Evolutionary conservation across 2,888 invertebrate genomes (phyloP).

Genomic region (Onchidella celtica): DNA sequence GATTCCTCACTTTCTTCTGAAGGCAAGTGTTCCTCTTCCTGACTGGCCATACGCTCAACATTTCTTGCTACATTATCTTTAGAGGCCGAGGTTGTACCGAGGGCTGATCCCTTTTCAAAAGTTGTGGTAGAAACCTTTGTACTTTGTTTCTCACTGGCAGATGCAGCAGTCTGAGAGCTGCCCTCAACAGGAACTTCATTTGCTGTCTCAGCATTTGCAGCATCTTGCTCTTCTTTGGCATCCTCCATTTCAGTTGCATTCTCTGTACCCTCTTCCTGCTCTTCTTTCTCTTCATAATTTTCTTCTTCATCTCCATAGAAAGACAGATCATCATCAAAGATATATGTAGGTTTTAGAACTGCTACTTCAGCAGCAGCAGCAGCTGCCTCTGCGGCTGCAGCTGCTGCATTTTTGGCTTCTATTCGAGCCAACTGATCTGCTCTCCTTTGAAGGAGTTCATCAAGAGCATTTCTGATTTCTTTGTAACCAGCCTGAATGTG

Average conservation of each 20-base stretch:
- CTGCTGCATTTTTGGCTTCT: constrained; percentile 31
- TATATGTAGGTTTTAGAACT: background rate
- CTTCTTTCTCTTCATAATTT: background rate
- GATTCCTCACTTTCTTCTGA: constrained; percentile 14
- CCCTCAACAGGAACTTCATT: background rate
- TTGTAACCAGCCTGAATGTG: constrained; percentile 71
- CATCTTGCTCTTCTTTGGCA: constrained; percentile 4
- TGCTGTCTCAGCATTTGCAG: background rate
- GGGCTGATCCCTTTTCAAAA: background rate
- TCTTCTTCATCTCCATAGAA: constrained; percentile 75
- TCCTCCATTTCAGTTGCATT: background rate
- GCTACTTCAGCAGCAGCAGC: background rate
- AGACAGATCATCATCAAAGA: constrained; percentile 11
- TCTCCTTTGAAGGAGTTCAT: constrained; percentile 59
- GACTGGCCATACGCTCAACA: constrained; percentile 18
- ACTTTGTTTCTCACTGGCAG: too few relatives aligned
- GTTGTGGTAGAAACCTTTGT: background rate
- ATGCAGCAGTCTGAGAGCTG: too few relatives aligned
- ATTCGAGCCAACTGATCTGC: constrained; percentile 27
- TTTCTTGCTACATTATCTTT: constrained; percentile 28
- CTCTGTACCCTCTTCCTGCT: background rate
- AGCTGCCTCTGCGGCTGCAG: background rate
- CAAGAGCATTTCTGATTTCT: constrained; percentile 68
- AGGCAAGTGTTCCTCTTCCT: background rate
- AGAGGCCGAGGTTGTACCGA: background rate